These are phyloP conservation scores for Netelia fuscicornis DNA, from an alignment of 2,888 invertebrate genomes.

Conservation along the genomic window DNA sequence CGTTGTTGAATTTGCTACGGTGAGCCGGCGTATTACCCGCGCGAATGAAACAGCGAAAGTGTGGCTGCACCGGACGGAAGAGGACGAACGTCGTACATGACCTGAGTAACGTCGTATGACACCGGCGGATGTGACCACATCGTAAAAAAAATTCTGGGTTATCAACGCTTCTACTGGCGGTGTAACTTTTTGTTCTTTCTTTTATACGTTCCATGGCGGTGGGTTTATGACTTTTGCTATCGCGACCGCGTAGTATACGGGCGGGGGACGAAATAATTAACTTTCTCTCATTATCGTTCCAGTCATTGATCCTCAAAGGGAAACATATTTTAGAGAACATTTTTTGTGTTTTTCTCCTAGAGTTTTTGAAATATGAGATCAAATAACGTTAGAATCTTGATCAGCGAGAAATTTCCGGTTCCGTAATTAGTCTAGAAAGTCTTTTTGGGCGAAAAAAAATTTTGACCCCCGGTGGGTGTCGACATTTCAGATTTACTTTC, in stretches of 20 bases:
- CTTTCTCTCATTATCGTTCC: constrained; percentile 29
- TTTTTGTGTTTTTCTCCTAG: too few species aligned
- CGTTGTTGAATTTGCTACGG: constrained; percentile 41
- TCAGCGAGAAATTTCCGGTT: too few species aligned
- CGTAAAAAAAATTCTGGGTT: constrained; percentile 53
- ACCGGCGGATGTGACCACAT: constrained; percentile 19
- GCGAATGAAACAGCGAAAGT: constrained; percentile 37
- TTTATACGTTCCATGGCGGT: constrained; percentile 17
- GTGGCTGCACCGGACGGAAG: constrained; percentile 20
- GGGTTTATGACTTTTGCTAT: constrained; percentile 16
- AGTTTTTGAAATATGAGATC: too few species aligned
- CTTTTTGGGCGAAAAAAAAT: too few species aligned
- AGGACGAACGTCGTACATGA: constrained; percentile 18
- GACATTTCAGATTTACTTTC: too few species aligned
- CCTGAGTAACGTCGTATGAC: background rate
- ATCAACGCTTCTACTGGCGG: constrained; percentile 49
- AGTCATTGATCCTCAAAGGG: constrained; percentile 55
- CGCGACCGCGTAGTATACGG: background rate
- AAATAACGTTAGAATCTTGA: too few species aligned
- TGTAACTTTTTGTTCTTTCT: constrained; percentile 32
- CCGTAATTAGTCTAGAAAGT: too few species aligned
- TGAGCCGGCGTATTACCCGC: constrained; percentile 5
- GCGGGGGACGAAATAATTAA: too few species aligned
- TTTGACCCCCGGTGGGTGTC: too few species aligned
- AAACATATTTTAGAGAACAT: background rate